These are phyloP conservation scores for Aix galericulata DNA, from an alignment of 2,113 vertebrate genomes.

Conservation along the genomic window DNA sequence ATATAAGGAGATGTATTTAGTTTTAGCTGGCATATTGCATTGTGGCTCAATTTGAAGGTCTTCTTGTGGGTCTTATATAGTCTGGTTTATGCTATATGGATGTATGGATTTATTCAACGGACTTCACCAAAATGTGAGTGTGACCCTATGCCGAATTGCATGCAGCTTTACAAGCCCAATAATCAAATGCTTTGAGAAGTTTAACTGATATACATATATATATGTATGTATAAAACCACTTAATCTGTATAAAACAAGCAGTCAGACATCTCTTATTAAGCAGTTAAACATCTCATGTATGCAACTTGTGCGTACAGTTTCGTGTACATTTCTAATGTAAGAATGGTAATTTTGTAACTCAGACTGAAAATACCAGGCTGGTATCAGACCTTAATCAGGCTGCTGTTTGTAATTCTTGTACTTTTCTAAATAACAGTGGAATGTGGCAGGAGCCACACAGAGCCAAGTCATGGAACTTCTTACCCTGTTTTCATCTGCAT, in stretches of 20 bases:
- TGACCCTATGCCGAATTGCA: not conserved
- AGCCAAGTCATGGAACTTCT: not conserved
- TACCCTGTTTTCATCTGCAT: not conserved
- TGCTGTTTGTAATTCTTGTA: conserved; percentile 1
- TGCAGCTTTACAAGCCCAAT: not conserved
- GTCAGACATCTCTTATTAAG: not conserved
- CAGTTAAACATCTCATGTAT: not conserved
- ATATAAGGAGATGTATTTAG: not conserved
- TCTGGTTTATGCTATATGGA: not conserved
- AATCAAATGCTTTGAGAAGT: not conserved
- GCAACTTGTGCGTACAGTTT: not conserved
- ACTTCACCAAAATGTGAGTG: not conserved
- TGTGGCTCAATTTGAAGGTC: not conserved
- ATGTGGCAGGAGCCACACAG: not conserved
- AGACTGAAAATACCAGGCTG: not conserved
- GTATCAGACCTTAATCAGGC: not conserved
- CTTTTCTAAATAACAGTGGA: conserved; percentile 11
- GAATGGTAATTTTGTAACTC: not conserved
- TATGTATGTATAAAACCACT: not conserved
- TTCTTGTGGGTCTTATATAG: not conserved
- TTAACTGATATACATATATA: not conserved
- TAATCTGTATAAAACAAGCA: not conserved
- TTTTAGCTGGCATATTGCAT: not conserved
- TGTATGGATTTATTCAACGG: not conserved
- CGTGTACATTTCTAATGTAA: not conserved